Percentiles rank a stretch among this genome's conserved stretches.
These are phyloP conservation scores for Mugil cephalus DNA, from an alignment of 2,113 vertebrate species.

Conservation along the genomic window DNA sequence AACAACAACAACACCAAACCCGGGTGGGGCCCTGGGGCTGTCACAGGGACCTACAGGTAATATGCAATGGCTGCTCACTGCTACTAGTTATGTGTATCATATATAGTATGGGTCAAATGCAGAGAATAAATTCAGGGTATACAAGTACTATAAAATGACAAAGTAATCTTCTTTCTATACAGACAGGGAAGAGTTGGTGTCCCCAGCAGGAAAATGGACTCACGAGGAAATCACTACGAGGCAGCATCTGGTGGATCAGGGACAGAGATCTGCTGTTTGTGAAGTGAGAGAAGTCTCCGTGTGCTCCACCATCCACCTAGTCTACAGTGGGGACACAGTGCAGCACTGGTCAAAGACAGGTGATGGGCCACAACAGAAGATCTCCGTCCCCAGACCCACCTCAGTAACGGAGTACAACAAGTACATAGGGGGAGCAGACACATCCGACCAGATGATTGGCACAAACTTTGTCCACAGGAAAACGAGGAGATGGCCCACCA, in stretches of 20 bases:
- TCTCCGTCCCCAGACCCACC: conserved; percentile 7
- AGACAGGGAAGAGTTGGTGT: not conserved
- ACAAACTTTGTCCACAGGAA: no score
- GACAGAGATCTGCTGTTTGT: conserved; percentile 4
- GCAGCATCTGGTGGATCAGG: not conserved
- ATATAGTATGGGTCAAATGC: no score
- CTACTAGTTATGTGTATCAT: no score
- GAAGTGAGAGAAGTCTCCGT: conserved; percentile 12
- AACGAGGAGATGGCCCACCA: no score
- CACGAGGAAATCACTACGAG: not conserved
- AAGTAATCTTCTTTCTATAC: no score
- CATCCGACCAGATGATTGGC: no score
- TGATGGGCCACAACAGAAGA: not conserved
- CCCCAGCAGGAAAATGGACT: not conserved
- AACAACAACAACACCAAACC: no score
- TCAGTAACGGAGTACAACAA: conserved; percentile 1
- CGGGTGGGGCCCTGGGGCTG: no score
- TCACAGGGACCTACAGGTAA: no score
- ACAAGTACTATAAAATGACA: no score
- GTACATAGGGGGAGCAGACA: conserved; percentile 36
- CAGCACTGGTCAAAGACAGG: not conserved
- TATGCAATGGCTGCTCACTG: no score
- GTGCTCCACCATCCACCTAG: not conserved
- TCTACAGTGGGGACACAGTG: not conserved
- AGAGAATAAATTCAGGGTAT: no score